These are phyloP conservation scores for Oceanodroma leucorhoa DNA, from an alignment of 2,797 vertebrate species.

Conservation along the genomic window DNA sequence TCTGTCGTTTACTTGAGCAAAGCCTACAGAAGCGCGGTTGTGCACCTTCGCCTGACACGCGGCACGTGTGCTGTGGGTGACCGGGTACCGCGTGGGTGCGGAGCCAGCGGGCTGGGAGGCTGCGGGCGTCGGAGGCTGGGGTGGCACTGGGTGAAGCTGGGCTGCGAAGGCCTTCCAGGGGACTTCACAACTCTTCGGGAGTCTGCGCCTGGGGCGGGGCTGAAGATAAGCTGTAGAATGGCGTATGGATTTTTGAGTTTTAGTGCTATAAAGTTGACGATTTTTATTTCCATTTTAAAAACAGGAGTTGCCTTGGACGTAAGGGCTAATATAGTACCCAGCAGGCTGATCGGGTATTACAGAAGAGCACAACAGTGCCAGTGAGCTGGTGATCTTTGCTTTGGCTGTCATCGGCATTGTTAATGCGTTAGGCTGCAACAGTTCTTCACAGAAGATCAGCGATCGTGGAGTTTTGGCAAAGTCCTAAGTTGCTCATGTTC, in stretches of 20 bases:
- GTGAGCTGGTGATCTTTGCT: not conserved
- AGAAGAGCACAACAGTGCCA: not conserved
- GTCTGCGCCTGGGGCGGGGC: not conserved
- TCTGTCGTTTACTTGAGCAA: not conserved
- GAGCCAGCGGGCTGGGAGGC: not conserved
- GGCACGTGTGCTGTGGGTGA: rapidly evolving
- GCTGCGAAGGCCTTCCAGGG: not conserved
- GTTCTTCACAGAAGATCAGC: not conserved
- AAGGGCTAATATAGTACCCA: not conserved
- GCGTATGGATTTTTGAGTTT: not conserved
- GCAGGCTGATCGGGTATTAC: not conserved
- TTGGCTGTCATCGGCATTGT: not conserved
- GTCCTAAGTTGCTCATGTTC: not conserved
- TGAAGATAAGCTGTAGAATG: not conserved
- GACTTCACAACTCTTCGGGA: not conserved
- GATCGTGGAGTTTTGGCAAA: not conserved
- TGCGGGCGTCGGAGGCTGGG: rapidly evolving
- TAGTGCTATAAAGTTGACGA: not conserved
- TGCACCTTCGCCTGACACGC: rapidly evolving
- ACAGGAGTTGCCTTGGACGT: not conserved
- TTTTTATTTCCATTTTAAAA: not conserved
- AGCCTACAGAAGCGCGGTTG: rapidly evolving
- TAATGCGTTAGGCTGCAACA: not conserved
- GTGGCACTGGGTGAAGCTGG: not conserved
- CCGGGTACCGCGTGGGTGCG: rapidly evolving